Evolutionary conservation across 2,797 vertebrate species (phyloP), one percentile per base, ranked within the genome.

Genomic region (Odontamblyopus rebecca): DNA sequence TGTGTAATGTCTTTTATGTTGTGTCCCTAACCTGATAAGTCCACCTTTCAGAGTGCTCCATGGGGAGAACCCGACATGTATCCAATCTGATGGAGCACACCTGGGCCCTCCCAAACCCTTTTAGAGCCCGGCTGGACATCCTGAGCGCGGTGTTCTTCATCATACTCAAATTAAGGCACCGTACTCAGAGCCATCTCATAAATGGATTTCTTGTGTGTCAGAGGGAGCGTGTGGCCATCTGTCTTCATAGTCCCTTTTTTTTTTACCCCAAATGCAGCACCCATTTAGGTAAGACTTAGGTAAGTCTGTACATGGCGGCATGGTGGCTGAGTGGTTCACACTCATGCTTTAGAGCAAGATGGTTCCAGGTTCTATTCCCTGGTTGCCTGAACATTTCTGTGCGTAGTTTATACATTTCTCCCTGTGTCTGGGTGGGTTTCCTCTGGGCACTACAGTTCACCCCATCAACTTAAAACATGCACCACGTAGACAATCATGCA

Each of bases 151-250:
- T 76, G 87, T 85, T 89, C 78, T 80, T 82, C 84, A 89, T 91
- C 86, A 88, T 73, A 85, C 76, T 82, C 78, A 85, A 83, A 91
- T 89, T 83, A 89, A 77, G 75, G 76, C 80, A 79, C 80, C 84
- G 84, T 62, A 81, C 81, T 77, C 82, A 70, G 72, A 81, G 82
- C 81, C 78, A 72, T 85, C 82, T 84, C 82, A 71, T 89, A 89
- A 90, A 86, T 86, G 80, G 82, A 89, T 88, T 91, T 90, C 78
- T 82, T 84, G 85, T 86, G 70, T 80, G 82, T 87, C 76, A 70
- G 62, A 80, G 76, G 81, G 82, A 86, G 69, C 82, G 61, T 80
- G 76, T 76, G 85, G 85, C 86, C 88, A 87, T 91, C 88, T 91
- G 89, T 86, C 85, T 85, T 75, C 41, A 18, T 86, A 73, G 76